These are phyloP conservation scores for Platichthys flesus DNA, from an alignment of 2,113 vertebrate genomes.

Conservation along the genomic window DNA sequence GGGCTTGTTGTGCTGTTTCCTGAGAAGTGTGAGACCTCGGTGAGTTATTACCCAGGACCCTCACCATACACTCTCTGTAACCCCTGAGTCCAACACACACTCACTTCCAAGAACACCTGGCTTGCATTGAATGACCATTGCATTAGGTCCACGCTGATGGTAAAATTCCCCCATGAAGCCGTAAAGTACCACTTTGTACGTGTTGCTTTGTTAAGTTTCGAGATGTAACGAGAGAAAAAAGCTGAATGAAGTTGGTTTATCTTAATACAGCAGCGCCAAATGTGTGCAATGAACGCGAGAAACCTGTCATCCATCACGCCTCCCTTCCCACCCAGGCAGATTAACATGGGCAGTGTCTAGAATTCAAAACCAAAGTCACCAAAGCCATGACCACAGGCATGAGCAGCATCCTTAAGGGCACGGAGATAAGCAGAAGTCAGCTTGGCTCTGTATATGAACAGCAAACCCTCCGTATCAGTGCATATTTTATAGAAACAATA, in stretches of 20 bases:
- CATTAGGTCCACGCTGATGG: slow-evolving; percentile 6
- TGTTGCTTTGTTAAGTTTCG: background rate
- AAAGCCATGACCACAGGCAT: slow-evolving; percentile 71
- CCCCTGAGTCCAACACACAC: slow-evolving; percentile 10
- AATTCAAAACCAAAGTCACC: slow-evolving; percentile 64
- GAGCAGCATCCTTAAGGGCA: slow-evolving; percentile 54
- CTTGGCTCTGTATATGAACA: slow-evolving; percentile 33
- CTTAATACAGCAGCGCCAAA: slow-evolving; percentile 41
- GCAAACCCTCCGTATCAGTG: slow-evolving; percentile 37
- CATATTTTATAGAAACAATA: slow-evolving; percentile 40
- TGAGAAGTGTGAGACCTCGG: slow-evolving; percentile 65
- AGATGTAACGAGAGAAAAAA: background rate
- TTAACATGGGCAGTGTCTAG: slow-evolving; percentile 56
- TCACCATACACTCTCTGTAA: slow-evolving; percentile 48
- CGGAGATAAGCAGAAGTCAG: slow-evolving; percentile 43
- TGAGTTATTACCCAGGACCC: slow-evolving; percentile 65
- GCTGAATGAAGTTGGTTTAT: slow-evolving; percentile 32
- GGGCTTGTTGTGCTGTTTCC: slow-evolving; percentile 74
- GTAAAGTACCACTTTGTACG: background rate
- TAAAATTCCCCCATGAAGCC: slow-evolving; percentile 13
- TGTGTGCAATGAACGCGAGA: slow-evolving; percentile 31
- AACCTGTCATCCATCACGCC: slow-evolving; percentile 53
- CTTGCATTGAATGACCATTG: slow-evolving; percentile 10
- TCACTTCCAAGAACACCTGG: slow-evolving; percentile 40
- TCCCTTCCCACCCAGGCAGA: slow-evolving; percentile 69